Evolutionary conservation across 92 coral and sea anemone genomes (phyloP).

Genomic region (Heteractis magnifica): DNA sequence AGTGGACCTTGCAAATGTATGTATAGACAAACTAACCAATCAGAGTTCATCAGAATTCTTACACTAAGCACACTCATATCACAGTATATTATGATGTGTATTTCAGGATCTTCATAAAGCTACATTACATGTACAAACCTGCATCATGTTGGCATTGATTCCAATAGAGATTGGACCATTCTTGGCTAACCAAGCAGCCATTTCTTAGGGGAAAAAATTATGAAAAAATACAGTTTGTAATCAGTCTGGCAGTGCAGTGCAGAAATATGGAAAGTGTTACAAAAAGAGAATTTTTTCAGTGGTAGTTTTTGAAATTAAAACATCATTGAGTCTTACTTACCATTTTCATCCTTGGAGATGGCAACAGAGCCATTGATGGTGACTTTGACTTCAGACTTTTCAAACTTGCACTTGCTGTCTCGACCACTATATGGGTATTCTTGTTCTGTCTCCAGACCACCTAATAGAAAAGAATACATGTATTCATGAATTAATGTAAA

Average conservation of each 20-base stretch:
- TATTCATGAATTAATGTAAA: not conserved
- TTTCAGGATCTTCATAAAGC: no score
- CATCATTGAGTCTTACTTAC: constrained; percentile 27
- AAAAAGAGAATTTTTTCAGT: no score
- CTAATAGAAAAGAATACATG: constrained; percentile 25
- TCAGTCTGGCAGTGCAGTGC: no score
- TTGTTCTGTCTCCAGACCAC: constrained; percentile 83
- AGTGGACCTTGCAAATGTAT: no score
- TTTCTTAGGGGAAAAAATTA: constrained; percentile 53
- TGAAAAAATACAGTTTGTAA: not conserved
- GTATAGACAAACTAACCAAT: no score
- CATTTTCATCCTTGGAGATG: constrained; percentile 83
- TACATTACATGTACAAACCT: constrained; percentile 45
- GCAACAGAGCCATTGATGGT: constrained; percentile 82
- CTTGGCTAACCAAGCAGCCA: constrained; percentile 94
- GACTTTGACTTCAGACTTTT: constrained; percentile 74
- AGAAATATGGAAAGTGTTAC: no score
- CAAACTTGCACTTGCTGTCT: constrained; percentile 75
- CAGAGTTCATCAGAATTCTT: no score
- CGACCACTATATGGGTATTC: constrained; percentile 84
- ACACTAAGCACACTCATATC: no score
- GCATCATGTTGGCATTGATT: constrained; percentile 94
- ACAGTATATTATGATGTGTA: no score
- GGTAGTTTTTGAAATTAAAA: no score
- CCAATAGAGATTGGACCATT: constrained; percentile 99